Conservation (phyloP, 2,797 vertebrate species). For the Tarsius wallacei region DNA sequence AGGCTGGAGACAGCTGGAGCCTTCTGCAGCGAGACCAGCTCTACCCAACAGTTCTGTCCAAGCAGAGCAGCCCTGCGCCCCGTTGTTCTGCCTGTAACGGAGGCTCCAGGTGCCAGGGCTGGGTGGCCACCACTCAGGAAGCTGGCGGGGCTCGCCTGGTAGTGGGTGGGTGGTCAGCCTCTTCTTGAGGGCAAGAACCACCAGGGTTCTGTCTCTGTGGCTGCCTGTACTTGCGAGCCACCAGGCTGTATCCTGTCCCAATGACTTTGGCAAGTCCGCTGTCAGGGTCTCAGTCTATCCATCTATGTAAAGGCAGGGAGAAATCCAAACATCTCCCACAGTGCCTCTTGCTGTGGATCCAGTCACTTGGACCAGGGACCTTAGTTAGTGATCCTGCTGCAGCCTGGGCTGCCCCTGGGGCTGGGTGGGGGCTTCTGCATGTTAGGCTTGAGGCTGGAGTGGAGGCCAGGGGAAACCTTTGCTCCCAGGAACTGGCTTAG, state of each 20-base stretch:
- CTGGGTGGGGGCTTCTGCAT: rapidly evolving
- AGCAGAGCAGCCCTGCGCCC: not conserved
- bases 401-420: rapidly evolving
- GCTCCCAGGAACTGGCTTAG: not conserved
- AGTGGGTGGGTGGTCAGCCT: not conserved
- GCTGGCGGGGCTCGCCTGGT: not conserved
- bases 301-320: not conserved
- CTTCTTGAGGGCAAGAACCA: not conserved
- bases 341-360: not conserved
- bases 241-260: not conserved
- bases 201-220: not conserved
- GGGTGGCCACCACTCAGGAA: not conserved
- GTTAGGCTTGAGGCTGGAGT: not conserved
- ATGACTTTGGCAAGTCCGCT: not conserved
- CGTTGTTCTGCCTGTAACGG: no score
- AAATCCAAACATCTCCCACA: not conserved
- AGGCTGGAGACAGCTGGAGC: not conserved
- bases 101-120: not conserved
- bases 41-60: rapidly evolving
- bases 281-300: not conserved
- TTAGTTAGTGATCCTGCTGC: not conserved
- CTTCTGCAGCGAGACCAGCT: not conserved
- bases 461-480: not conserved
- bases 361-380: not conserved
- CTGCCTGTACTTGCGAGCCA: not conserved